Base-by-base conservation (phyloP, 2,888 invertebrate species). In the Drosophila kokeensis region DNA sequence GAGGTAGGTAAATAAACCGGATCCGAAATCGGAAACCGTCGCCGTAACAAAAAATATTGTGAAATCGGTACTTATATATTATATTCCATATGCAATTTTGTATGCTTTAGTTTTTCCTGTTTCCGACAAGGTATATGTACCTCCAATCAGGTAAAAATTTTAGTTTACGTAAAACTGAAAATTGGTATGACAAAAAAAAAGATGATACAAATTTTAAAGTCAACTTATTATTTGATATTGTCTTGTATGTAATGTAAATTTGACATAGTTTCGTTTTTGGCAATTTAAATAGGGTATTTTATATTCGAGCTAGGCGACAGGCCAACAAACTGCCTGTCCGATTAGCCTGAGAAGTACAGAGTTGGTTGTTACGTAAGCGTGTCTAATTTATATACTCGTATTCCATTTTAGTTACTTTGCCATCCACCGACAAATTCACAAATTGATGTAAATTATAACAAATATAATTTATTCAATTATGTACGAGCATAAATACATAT, bases 371-470 rank as follows among this genome's bases (percentile, higher is more conserved):
- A 36, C 45, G 32, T 36, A 58, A 58, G 49, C 34, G 60, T 55
- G 57, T 72, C 68, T 66, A 80, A 75, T 75, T 70, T 75, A 70
- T 82, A 79, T 54, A 36, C 54, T 38, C 24, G n/a, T 7, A n/a
- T 74, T 82, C 82, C 61, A 70, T 68, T 67, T 57, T 55, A 60
- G 64, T 63, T 62, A 40, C 57, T 29, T 29, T 21, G 57, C 21
- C 29, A 32, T 5, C 21, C 6, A 30, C 21, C 29, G 69, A 69
- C 57, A 60, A 60, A 60, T 55, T 60, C n/a, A n/a, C 30, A 30
- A 62, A 32, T 21, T 53, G 29, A 24, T 40, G 32, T 55, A 55
- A 40, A 62, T 55, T 62, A 54, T 30, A 18, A 36, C 27, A 38
- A 38, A 38, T 36, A 15, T 4, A 55, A n/a, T 27, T 55, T 27